Evolutionary conservation across 2,113 vertebrate genomes (phyloP).

Genomic region (Azemiops feae): DNA sequence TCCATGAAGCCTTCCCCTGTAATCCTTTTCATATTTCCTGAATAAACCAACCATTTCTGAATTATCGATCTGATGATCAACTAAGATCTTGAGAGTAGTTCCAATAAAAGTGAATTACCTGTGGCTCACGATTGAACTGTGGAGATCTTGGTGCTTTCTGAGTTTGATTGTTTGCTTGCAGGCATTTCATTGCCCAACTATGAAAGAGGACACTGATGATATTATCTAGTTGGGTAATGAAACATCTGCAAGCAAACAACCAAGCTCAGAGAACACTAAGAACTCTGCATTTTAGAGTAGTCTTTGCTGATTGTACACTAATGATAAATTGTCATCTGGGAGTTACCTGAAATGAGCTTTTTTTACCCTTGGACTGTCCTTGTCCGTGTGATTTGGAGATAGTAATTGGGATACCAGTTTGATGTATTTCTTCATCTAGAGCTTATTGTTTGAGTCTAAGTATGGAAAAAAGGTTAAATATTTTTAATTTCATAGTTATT

Average conservation of each 20-base stretch:
- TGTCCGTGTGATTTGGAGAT: neutral
- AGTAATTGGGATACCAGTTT: neutral
- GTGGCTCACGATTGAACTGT: neutral
- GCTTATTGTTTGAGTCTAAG: neutral
- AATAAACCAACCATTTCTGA: neutral
- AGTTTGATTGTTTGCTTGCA: neutral
- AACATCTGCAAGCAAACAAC: too few species aligned
- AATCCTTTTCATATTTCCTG: neutral
- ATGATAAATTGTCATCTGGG: neutral
- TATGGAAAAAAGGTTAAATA: neutral
- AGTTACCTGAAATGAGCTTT: neutral
- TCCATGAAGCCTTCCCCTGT: neutral
- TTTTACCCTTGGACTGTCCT: neutral
- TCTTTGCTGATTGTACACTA: neutral
- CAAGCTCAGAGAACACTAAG: too few species aligned
- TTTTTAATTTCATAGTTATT: neutral
- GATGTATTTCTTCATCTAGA: neutral
- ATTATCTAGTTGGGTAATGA: too few species aligned
- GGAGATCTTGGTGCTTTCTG: neutral
- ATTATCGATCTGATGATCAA: neutral
- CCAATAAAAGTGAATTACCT: neutral
- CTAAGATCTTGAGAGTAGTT: neutral
- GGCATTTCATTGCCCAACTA: neutral
- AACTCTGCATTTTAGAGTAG: neutral
- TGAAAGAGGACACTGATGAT: too few species aligned